Base-by-base conservation (phyloP, 1,140 invertebrate genomes). In the Heliothis virescens region DNA sequence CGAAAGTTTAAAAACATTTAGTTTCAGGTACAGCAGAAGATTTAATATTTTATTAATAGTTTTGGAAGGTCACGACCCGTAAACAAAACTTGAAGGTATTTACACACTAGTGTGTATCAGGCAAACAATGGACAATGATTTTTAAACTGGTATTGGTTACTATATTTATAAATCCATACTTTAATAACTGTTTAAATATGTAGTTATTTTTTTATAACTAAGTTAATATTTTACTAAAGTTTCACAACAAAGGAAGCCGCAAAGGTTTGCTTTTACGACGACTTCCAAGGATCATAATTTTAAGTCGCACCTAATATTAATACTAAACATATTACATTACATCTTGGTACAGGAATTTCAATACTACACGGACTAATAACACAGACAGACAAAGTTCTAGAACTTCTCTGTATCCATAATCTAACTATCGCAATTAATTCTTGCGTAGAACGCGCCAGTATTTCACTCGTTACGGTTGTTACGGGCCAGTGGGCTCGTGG, bases 11-110 rank as follows among this genome's bases (percentile, higher is more conserved):
- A n/a, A n/a, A n/a, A n/a, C n/a, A n/a, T n/a, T n/a, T n/a, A n/a
- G n/a, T n/a, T n/a, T n/a, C n/a, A n/a, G 4, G 59, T 4, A 34
- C 26, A 62, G 15, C 21, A 29, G 21, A 29, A 12, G 26, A 34
- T 34, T 34, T 11, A 62, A 62, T 62, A 26, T 29, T 60, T 62
- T 62, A 62, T 62, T 13, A 62, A 62, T 18, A 57, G 55, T 57
- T 57, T 57, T 21, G 55, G 3, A 18, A 21, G 16, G 55, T 21
- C 9, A 9, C 55, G 16, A 10, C 16, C 5, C 13, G 16, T 7
- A 10, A 55, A n/a, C 52, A 1, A 18, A 18, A 18, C 5, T 10
- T 18, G 11, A 57, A 57, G 55, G 55, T 57, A 10, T 18, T 2
- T 2, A 18, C 13, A 10, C 55, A 57, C 4, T 57, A 3, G 55